Percentiles rank a stretch among this genome's conserved stretches.
phyloP scores from a whole-genome alignment of 2,797 vertebrate genomes.

The Eulemur mongoz region DNA sequence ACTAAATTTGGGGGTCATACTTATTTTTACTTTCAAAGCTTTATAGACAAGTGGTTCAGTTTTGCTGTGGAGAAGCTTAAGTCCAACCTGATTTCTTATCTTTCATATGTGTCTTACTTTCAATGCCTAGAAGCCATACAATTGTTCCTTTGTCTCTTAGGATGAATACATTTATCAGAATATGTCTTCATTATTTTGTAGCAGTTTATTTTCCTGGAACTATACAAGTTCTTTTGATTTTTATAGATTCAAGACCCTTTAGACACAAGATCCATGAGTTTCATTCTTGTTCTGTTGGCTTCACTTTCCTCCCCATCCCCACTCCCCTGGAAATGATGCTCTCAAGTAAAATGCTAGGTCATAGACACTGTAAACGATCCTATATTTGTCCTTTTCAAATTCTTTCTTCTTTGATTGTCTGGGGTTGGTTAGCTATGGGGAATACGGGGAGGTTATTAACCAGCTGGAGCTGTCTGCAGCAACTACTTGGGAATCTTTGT shows the following conservation, averaged over 20 bases:
- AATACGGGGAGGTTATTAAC: neutral
- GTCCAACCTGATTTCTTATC: neutral
- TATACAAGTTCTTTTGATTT: neutral
- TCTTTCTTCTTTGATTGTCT: neutral
- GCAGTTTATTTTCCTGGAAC: conserved; percentile 28
- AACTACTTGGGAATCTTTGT: neutral
- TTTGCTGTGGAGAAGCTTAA: conserved; percentile 18
- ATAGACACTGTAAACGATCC: neutral
- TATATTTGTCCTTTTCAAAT: neutral
- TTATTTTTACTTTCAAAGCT: conserved; percentile 38
- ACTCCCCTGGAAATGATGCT: neutral
- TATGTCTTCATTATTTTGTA: neutral
- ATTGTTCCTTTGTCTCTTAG: conserved; percentile 35
- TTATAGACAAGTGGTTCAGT: neutral
- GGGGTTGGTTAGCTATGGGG: neutral
- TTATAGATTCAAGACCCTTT: neutral
- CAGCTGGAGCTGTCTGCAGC: neutral
- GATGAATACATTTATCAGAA: conserved; percentile 33
- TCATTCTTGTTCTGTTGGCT: neutral
- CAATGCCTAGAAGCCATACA: conserved; percentile 5
- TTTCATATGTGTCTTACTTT: conserved; percentile 20
- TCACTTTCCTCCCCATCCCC: neutral
- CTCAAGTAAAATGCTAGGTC: neutral
- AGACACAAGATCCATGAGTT: neutral
- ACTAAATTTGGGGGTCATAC: neutral